Evolutionary conservation across 2,797 vertebrate genomes (phyloP), one percentile per base, ranked within the genome.

Genomic region (Scleropages formosus): DNA sequence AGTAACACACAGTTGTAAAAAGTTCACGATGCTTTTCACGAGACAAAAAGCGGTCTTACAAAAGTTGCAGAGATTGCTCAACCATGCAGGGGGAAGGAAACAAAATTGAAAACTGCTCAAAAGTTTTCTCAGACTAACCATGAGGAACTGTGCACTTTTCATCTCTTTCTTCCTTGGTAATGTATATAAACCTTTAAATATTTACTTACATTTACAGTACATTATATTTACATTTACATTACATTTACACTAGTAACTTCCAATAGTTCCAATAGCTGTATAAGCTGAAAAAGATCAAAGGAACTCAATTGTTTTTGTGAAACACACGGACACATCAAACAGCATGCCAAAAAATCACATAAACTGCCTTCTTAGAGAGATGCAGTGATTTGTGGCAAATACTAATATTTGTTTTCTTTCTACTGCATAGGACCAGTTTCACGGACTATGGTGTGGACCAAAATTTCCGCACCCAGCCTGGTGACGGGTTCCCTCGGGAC

Each of bases 401-500:
- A 0, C 8, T 49, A 1, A 16, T 3, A 46, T 74, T 4, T 80
- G 47, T 63, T 13, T 31, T 80, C 51, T 39, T 87, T 39, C 75
- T 58, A 73, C 49, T 85, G 18, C 8, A 84, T 39, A 39, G 2
- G 31, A 6, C 74, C 82, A 82, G 81, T 74, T 81, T 18, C 78
- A 62, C 9, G 64, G 68, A 51, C 20, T 76, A 4, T 46, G 66
- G 1, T 79, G n/a, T 78, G 81, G 3, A 27, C 4, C 47, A 8
- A 15, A 20, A 69, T 88, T 70, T 80, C 78, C 0, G 83, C 80
- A 47, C 88, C 86, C 44, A 9, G 46, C 0, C 13, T 22, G 65
- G 81, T 89, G 27, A 77, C 4, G 3, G 85, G 18, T 49, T 8
- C 24, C 0, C 8, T 3, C 0, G 76, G 78, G 8, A 79, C 75